Conservation (phyloP, 2,888 invertebrate genomes). For the Lycaena phlaeas region DNA sequence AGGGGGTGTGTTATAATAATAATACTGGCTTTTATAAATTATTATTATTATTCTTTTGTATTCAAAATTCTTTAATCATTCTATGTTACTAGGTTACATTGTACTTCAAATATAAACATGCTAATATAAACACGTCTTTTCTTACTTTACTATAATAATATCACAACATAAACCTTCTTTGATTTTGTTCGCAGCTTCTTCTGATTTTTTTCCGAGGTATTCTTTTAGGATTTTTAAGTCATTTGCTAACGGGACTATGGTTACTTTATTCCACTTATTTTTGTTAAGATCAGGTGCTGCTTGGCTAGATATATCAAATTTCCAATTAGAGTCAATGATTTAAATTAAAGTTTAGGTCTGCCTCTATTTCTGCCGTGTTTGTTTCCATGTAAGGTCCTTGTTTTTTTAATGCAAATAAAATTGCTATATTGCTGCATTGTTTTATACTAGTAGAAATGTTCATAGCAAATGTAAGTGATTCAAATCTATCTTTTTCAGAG, state of each 20-base stretch:
- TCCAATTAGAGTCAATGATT: constrained; percentile 5
- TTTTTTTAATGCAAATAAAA: constrained; percentile 22
- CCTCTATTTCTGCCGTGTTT: too few relatives aligned
- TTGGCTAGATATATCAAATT: constrained; percentile 12
- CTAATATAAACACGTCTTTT: too few relatives aligned
- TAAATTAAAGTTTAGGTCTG: constrained; percentile 7
- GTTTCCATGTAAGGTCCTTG: too few relatives aligned
- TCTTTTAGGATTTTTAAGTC: constrained; percentile 16
- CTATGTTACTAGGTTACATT: too few relatives aligned
- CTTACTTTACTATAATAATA: too few relatives aligned
- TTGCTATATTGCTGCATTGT: constrained; percentile 28
- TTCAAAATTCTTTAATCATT: too few relatives aligned
- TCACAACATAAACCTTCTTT: too few relatives aligned
- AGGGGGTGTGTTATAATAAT: too few relatives aligned
- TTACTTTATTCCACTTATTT: constrained; percentile 16
- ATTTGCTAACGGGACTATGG: constrained; percentile 14
- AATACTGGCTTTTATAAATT: too few relatives aligned
- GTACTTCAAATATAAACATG: too few relatives aligned
- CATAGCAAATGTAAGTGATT: constrained; percentile 25
- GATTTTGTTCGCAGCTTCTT: constrained; percentile 11
- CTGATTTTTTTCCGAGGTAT: constrained; percentile 8
- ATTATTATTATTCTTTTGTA: too few relatives aligned
- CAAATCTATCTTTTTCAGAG: constrained; percentile 19
- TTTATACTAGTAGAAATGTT: constrained; percentile 24
- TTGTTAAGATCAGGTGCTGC: constrained; percentile 14